Conservation (phyloP, 1,140 invertebrate species). For the Temnothorax longispinosus region DNA sequence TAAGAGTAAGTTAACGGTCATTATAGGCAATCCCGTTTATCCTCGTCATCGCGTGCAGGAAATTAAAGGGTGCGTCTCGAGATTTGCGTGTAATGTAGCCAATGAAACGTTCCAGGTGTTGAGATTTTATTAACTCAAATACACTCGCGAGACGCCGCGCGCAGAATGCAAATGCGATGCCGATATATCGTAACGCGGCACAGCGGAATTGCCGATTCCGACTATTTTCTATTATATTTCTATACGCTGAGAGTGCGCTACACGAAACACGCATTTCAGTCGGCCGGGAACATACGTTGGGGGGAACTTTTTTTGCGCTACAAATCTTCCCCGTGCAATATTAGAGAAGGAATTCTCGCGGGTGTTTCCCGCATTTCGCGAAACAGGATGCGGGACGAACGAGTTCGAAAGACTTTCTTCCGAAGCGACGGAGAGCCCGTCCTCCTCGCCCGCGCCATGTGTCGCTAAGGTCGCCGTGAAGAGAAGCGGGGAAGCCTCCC, state of each 20-base stretch:
- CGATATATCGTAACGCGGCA: not conserved
- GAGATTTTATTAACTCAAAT: constrained; percentile 67
- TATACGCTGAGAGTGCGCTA: not conserved
- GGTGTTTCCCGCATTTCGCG: constrained; percentile 45
- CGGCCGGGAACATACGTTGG: not conserved
- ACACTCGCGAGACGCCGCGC: constrained; percentile 21
- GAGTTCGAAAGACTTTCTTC: constrained; percentile 37
- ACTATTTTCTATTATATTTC: not conserved
- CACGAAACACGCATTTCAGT: not conserved
- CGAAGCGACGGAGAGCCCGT: not conserved
- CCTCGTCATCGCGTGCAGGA: constrained; percentile 74
- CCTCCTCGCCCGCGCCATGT: constrained; percentile 58
- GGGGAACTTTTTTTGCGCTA: not conserved
- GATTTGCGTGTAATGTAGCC: constrained; percentile 65
- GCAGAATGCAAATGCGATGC: constrained; percentile 54
- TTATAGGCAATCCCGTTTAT: constrained; percentile 57
- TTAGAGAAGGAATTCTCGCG: constrained; percentile 24
- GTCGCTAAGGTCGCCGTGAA: constrained; percentile 65
- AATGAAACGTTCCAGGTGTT: constrained; percentile 67
- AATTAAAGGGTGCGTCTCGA: constrained; percentile 69
- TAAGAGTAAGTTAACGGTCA: constrained; percentile 54
- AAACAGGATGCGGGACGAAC: constrained; percentile 33
- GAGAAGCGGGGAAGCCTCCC: constrained; percentile 9
- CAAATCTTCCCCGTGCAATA: constrained; percentile 32
- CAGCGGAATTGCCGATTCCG: not conserved